Conservation (phyloP, 2,797 vertebrate genomes). For the Pseudochirops corinnae region DNA sequence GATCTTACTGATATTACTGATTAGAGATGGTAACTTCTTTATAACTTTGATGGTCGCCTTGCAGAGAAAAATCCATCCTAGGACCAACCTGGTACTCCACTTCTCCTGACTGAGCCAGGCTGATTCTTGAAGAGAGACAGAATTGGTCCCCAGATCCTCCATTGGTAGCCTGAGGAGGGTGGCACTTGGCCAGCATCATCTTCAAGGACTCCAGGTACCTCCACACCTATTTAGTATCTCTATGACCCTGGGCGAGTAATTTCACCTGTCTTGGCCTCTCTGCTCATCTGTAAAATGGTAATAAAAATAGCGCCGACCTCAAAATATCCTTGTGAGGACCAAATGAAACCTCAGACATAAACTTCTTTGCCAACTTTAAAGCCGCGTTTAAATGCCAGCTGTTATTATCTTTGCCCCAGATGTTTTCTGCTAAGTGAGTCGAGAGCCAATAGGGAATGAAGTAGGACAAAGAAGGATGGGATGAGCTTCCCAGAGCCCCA, state of each 20-base stretch:
- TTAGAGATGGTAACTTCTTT: neutral
- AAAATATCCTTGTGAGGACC: neutral
- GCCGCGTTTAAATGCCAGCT: neutral
- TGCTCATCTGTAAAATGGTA: neutral
- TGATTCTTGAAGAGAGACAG: neutral
- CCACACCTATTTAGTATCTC: neutral
- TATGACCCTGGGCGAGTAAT: neutral
- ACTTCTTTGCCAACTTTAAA: neutral
- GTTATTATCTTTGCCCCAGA: neutral
- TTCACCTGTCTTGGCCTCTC: neutral
- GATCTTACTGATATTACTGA: neutral
- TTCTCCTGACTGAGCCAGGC: neutral
- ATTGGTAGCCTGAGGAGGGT: neutral
- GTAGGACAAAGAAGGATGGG: neutral
- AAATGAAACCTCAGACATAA: neutral
- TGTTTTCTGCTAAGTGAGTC: neutral
- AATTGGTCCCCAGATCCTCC: neutral
- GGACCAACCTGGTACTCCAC: neutral
- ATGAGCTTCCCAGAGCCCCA: neutral
- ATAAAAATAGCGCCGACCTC: neutral
- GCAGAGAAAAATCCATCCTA: neutral
- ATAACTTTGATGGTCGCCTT: neutral
- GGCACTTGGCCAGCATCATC: neutral
- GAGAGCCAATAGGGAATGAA: neutral
- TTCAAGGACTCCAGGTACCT: neutral